Percentiles rank a stretch among this genome's conserved stretches.
Conservation (phyloP, 2,797 vertebrate genomes). For the Lates japonicus region DNA sequence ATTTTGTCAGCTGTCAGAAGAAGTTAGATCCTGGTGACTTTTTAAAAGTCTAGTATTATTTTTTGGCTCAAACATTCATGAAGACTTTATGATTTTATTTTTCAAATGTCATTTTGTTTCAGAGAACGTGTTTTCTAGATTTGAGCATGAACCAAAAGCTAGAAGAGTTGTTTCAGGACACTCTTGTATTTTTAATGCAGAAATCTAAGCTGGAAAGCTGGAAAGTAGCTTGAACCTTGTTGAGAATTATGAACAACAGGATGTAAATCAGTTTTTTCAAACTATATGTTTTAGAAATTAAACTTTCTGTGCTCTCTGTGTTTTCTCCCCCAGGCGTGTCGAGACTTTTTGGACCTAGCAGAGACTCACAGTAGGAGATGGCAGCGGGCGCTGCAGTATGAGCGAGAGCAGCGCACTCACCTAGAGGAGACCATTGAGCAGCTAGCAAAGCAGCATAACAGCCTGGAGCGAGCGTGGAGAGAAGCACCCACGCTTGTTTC, state of each 20-base stretch:
- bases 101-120: background rate
- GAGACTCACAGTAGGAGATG: conserved; percentile 96
- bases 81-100: background rate
- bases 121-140: background rate
- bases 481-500: conserved; percentile 87
- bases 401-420: conserved; percentile 94
- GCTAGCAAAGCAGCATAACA: conserved; percentile 98
- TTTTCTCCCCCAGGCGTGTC: conserved; percentile 91
- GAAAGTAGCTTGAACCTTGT: conserved; percentile 3
- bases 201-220: conserved; percentile 2
- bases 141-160: conserved; percentile 9
- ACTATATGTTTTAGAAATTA: background rate
- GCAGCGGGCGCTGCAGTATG: conserved; percentile 98
- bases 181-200: background rate
- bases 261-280: background rate
- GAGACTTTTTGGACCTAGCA: conserved; percentile 96
- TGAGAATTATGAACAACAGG: background rate
- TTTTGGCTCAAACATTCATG: background rate
- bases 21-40: background rate
- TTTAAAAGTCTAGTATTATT: background rate
- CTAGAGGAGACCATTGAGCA: conserved; percentile 99
- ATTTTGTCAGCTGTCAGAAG: conserved; percentile 6
- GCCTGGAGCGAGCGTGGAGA: conserved; percentile 96
- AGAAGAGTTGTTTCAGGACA: background rate
- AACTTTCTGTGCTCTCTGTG: background rate